Evolutionary conservation across 2,888 invertebrate species (phyloP).

Genomic region (Diarsia dahlii): DNA sequence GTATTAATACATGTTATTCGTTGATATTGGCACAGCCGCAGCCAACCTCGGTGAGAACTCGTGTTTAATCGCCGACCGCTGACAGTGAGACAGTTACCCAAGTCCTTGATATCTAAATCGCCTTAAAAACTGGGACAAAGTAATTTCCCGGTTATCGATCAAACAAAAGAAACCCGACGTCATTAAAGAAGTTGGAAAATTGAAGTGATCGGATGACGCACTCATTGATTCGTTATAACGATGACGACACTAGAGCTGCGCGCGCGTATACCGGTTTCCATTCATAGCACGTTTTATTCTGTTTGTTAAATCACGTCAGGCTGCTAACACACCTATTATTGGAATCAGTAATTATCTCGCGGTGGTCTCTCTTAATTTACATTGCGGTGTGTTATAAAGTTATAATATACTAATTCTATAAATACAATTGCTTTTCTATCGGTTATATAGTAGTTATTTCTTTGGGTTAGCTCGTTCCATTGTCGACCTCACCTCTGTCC

Average conservation of each 20-base stretch:
- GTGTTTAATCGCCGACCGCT: neutral
- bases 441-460: neutral
- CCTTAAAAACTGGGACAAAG: constrained; percentile 44
- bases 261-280: constrained; percentile 70
- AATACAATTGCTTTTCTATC: neutral
- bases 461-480: too few species aligned
- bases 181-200: constrained; percentile 69
- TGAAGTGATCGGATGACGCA: constrained; percentile 60
- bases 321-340: constrained; percentile 46
- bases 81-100: neutral
- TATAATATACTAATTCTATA: too few species aligned
- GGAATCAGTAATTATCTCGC: constrained; percentile 50
- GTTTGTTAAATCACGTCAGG: constrained; percentile 57
- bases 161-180: constrained; percentile 60
- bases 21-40: neutral
- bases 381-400: constrained; percentile 23
- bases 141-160: constrained; percentile 44
- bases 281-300: constrained; percentile 54
- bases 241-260: constrained; percentile 64
- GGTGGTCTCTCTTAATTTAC: constrained; percentile 39
- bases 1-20: too few species aligned
- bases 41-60: neutral
- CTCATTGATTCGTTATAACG: constrained; percentile 50
- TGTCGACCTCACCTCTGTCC: too few species aligned
- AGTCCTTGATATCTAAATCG: constrained; percentile 39